Evolutionary conservation across 2,888 invertebrate genomes (phyloP), one percentile per base, ranked within the genome.

Genomic region (Lepetodrilus schrolli): DNA sequence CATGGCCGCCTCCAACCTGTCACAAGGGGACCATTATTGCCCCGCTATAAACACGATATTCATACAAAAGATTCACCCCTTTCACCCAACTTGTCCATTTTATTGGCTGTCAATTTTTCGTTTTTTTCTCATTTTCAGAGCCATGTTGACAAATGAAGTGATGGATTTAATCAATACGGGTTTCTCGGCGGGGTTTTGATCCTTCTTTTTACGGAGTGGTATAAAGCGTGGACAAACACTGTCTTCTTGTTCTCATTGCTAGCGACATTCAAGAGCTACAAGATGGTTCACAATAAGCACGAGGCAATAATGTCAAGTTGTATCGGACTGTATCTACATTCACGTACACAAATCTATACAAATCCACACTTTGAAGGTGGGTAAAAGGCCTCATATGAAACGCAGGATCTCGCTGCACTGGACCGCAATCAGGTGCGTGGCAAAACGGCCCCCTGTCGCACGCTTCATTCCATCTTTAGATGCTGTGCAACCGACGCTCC

Each of bases 81-180:
- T 58, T 58, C 58, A 58, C 58, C 58, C 58, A 30, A 13, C 58
- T 58, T 58, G 58, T 58, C 58, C 58, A 58, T 58, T 58, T 58
- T 58, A 58, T 58, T 58, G 58, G 26, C 58, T 58, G 58, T 58
- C 58, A 58, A 58, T 58, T 58, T 58, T 58, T 58, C 58, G n/a
- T n/a, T n/a, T 58, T 58, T 58, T 58, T 58, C 58, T 58, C 58
- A 58, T 58, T 58, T 58, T 23, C 26, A 26, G 30, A 58, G 34
- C 30, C 58, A 34, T 58, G 58, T 58, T 58, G 58, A 58, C 58
- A 58, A 58, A 58, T 58, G 58, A 58, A 58, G 58, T 58, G 58
- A 58, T 58, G 58, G 58, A 34, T 58, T 58, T 34, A 30, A 58
- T 58, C 58, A 58, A 58, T 58, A 58, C 58, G 34, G 17, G 58